A percentile compares a stretch with the other conserved stretches of the same genome.
phyloP scores from a whole-genome alignment of 1,140 invertebrate genomes.

The Cylas formicarius region DNA sequence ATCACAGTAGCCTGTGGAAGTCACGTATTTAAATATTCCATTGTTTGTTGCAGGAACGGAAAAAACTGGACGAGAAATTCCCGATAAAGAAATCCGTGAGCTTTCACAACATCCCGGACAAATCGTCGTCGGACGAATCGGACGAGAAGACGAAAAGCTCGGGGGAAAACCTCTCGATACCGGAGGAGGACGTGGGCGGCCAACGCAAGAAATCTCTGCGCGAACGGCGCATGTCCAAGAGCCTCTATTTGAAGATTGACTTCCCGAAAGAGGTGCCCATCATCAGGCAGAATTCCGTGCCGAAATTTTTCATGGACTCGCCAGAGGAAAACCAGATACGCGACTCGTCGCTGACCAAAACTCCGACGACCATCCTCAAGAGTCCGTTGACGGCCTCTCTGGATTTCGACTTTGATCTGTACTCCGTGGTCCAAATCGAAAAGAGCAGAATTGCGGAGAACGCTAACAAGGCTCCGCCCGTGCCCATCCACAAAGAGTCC shows the following conservation, averaged over 20 bases:
- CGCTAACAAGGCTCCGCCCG: constrained; percentile 3
- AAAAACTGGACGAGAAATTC: constrained; percentile 9
- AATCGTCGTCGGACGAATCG: constrained; percentile 13
- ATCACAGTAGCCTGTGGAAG: no score
- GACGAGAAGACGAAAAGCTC: constrained; percentile 10
- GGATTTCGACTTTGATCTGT: constrained; percentile 29
- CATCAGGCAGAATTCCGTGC: constrained; percentile 33
- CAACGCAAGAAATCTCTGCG: constrained; percentile 25
- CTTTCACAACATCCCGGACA: constrained; percentile 22
- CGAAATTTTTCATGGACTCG: constrained; percentile 35
- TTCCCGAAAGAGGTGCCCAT: constrained; percentile 28
- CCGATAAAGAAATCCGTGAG: constrained; percentile 20
- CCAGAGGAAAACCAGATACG: constrained; percentile 27
- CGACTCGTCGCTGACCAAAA: constrained; percentile 21
- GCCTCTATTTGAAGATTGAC: constrained; percentile 29
- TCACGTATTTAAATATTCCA: no score
- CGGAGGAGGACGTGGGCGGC: constrained; percentile 15
- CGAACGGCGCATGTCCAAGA: constrained; percentile 30
- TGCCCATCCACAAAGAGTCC: constrained; percentile 21
- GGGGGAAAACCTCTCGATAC: background rate
- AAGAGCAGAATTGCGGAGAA: constrained; percentile 7
- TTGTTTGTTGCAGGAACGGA: constrained; percentile 13
- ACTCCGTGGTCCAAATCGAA: constrained; percentile 34
- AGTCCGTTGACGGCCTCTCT: constrained; percentile 25
- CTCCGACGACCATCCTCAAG: constrained; percentile 14